Conservation (phyloP, 2,888 invertebrate species). For the Agrochola lota region DNA sequence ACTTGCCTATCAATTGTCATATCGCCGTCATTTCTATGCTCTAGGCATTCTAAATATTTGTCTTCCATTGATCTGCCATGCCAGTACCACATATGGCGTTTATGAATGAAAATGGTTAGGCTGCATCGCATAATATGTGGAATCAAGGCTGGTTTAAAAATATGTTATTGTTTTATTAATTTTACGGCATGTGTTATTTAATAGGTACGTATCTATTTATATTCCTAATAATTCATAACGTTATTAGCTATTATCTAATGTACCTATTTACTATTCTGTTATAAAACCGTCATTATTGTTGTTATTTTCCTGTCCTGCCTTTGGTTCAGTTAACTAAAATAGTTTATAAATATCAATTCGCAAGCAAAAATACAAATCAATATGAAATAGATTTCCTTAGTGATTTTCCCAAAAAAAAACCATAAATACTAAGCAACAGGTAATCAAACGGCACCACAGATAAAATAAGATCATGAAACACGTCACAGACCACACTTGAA, state of each 20-base stretch:
- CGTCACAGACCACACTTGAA: constrained; percentile 57
- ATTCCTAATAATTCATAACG: background rate
- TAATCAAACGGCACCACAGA: constrained; percentile 37
- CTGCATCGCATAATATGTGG: background rate
- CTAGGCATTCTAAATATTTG: constrained; percentile 27
- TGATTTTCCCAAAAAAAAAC: constrained; percentile 11
- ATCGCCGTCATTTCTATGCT: constrained; percentile 41
- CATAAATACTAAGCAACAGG: constrained; percentile 19
- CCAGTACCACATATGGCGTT: constrained; percentile 14
- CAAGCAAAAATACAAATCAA: background rate
- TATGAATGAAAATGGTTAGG: constrained; percentile 28
- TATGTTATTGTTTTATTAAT: background rate
- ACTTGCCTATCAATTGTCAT: background rate
- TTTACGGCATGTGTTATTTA: background rate
- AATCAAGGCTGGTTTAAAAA: constrained; percentile 1
- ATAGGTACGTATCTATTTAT: background rate
- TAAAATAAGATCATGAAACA: constrained; percentile 31
- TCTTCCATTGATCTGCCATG: constrained; percentile 44
- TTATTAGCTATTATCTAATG: background rate
- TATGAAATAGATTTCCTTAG: background rate
- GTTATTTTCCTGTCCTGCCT: background rate
- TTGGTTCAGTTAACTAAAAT: background rate
- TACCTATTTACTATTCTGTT: background rate
- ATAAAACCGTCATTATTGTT: background rate
- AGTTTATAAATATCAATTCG: background rate